Base-by-base conservation (phyloP, 2,797 vertebrate species). In the Clamator glandarius region DNA sequence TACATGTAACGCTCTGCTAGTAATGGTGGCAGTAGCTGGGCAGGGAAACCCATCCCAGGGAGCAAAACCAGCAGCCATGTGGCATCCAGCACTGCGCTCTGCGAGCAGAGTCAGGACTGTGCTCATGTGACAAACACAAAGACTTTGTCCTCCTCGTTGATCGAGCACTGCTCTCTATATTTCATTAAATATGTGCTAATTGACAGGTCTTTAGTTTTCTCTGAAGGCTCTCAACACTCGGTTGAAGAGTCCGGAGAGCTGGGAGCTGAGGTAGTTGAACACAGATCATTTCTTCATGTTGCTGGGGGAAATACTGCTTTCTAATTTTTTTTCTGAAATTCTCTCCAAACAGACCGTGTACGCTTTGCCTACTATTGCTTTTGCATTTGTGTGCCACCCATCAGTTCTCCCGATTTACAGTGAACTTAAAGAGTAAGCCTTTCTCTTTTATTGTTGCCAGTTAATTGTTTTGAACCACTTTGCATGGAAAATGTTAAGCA, bases 341-440 rank as follows among this genome's bases (percentile, higher is more conserved):
- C 84, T 95, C 77, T 97, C 91, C 42, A 8, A 86, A 95, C 97
- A 99, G 99, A 99, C 99, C 0, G 99, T 99, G 33, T 99, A 99
- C 0, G 98, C 99, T 78, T 98, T 99, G 95, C 99, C 99, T 39
- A 99, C 99, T 90, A 98, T 99, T 95, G 99, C 99, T 8, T 99
- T 99, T 93, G 99, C 99, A 0, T 99, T 99, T 90, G 99, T 99
- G 52, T 99, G 99, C 96, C 99, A 99, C 95, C 99, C 99, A 0
- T 99, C 99, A 36, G 98, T 99, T 87, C 98, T 99, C 93, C 99
- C 99, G 18, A 99, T 99, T 97, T 99, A 99, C 98, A 99, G 98
- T 3, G 99, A 99, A 83, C 98, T 99, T 77, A 98, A 98, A 98
- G 97, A 98, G 98, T 98, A 98, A 98, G 98, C 88, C 15, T 64